Percentiles rank a stretch among this genome's conserved stretches.
phyloP scores from a whole-genome alignment of 2,888 invertebrate genomes.

The Acronicta psi region DNA sequence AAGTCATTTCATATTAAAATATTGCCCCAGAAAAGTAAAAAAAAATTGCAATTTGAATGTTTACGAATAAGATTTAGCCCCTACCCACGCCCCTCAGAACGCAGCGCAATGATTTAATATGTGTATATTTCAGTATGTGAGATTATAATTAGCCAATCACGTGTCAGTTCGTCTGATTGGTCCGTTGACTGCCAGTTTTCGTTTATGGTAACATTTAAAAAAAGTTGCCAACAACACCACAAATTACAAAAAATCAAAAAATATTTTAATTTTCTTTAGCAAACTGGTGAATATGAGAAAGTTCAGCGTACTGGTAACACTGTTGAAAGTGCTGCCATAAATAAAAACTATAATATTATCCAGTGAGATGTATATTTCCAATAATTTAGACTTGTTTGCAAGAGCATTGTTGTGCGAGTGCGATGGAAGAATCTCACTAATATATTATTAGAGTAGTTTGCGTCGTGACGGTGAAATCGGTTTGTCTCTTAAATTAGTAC shows the following conservation, averaged over 20 bases:
- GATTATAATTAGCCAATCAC: slow-evolving; percentile 29
- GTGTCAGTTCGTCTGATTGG: slow-evolving; percentile 31
- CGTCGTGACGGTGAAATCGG: slow-evolving; percentile 13
- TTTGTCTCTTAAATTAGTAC: slow-evolving; percentile 39
- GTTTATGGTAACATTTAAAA: slow-evolving; percentile 43
- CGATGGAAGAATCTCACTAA: slow-evolving; percentile 49
- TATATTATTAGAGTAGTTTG: slow-evolving; percentile 18
- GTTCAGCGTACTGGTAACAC: slow-evolving; percentile 29
- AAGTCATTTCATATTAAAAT: neutral
- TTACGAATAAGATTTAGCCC: slow-evolving; percentile 2
- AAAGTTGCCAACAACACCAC: slow-evolving; percentile 15
- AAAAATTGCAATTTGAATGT: neutral
- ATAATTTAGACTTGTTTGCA: slow-evolving; percentile 30
- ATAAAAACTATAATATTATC: slow-evolving; percentile 18
- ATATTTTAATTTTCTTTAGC: too few species aligned
- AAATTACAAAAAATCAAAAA: too few species aligned
- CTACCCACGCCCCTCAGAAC: slow-evolving; percentile 33
- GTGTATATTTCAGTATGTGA: slow-evolving; percentile 34
- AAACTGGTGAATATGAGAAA: too few species aligned
- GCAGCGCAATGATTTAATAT: slow-evolving; percentile 24
- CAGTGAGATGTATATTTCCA: slow-evolving; percentile 43
- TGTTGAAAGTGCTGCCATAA: slow-evolving; percentile 27
- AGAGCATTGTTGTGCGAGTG: slow-evolving; percentile 37
- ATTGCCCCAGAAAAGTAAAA: neutral
- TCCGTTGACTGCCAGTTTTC: slow-evolving; percentile 29